These are phyloP conservation scores for Ophonus ardosiacus DNA, from an alignment of 2,888 invertebrate genomes.

Conservation along the genomic window DNA sequence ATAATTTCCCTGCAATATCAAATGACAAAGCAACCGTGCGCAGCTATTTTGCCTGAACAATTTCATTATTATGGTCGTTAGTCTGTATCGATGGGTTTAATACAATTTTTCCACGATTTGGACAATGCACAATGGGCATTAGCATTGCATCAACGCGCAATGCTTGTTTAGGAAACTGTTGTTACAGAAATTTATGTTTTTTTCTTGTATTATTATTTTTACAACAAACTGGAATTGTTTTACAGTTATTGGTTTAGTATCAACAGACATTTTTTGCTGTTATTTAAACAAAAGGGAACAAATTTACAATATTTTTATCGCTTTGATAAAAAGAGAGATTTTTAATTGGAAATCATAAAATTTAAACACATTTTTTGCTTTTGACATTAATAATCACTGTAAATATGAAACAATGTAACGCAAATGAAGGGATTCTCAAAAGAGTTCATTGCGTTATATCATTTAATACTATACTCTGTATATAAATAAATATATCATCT, in stretches of 20 bases:
- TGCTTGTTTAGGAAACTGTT: conserved; percentile 15
- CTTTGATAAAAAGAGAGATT: no score
- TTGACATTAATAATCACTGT: no score
- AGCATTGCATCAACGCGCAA: conserved; percentile 13
- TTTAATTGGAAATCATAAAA: no score
- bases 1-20: background rate
- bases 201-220: background rate
- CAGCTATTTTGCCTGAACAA: background rate
- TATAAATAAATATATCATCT: no score
- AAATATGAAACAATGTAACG: no score
- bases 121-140: background rate
- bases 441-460: no score
- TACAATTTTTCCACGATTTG: conserved; percentile 21
- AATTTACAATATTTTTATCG: background rate
- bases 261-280: background rate
- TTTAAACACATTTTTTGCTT: no score
- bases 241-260: background rate
- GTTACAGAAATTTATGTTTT: background rate
- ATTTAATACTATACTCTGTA: no score
- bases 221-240: background rate
- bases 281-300: background rate
- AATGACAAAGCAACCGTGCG: background rate
- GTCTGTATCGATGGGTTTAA: conserved; percentile 14
- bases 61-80: conserved; percentile 32
- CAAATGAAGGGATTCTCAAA: no score